Conservation (phyloP, 2,888 invertebrate species). For the Scaptomyza tumidula region DNA sequence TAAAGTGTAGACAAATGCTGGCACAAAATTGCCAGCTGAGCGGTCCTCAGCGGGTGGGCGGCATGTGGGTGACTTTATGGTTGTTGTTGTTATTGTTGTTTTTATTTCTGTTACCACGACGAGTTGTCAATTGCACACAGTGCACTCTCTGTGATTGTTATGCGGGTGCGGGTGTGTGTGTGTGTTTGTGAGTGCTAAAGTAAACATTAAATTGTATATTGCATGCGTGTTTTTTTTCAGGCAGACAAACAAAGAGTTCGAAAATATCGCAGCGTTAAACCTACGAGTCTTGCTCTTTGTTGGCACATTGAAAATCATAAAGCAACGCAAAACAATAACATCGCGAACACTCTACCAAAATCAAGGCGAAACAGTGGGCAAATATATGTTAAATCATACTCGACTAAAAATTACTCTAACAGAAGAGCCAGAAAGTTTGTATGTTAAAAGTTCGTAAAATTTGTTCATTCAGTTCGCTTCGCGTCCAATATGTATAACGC, state of each 20-base stretch:
- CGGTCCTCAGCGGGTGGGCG: conserved; percentile 37
- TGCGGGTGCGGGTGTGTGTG: conserved; percentile 6
- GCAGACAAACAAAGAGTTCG: conserved; percentile 50
- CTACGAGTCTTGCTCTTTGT: conserved; percentile 63
- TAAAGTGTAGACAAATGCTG: conserved; percentile 66
- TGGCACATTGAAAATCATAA: conserved; percentile 77
- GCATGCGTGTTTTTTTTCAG: conserved; percentile 45
- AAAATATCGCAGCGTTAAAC: conserved; percentile 52
- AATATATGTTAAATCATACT: background rate
- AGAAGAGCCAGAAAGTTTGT: background rate
- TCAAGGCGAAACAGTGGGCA: conserved; percentile 8
- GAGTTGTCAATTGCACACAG: conserved; percentile 71
- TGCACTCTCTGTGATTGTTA: conserved; percentile 10
- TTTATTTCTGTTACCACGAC: conserved; percentile 39
- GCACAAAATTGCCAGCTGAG: conserved; percentile 63
- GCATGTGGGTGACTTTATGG: conserved; percentile 2
- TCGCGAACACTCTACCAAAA: conserved; percentile 11
- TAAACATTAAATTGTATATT: conserved; percentile 47
- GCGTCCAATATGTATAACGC: no score
- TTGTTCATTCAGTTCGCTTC: background rate
- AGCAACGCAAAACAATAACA: conserved; percentile 48
- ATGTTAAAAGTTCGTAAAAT: background rate
- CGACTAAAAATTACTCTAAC: conserved; percentile 5
- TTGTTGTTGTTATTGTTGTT: conserved; percentile 19
- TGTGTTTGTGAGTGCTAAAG: conserved; percentile 27